Percentiles rank a stretch among this genome's conserved stretches.
These are phyloP conservation scores for Sebastes hubbsi DNA, from an alignment of 2,797 vertebrate genomes.

Conservation along the genomic window DNA sequence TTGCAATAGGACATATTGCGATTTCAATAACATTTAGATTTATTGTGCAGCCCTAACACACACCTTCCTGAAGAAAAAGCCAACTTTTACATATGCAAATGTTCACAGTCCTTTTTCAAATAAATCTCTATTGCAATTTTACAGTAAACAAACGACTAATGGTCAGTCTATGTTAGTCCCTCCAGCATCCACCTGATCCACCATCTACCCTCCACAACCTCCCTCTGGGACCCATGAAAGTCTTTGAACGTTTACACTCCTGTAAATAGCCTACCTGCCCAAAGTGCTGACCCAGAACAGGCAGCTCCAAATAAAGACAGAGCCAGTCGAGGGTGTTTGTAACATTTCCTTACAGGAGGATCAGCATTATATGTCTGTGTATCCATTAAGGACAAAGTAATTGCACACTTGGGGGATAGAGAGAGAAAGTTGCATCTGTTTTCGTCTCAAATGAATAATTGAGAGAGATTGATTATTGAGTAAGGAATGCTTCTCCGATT, in stretches of 20 bases:
- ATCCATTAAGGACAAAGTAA: slow-evolving; percentile 64
- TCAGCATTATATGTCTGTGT: slow-evolving; percentile 37
- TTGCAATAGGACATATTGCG: no score
- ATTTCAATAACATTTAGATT: no score
- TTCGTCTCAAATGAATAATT: slow-evolving; percentile 61
- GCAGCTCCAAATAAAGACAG: slow-evolving; percentile 49
- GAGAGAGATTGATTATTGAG: slow-evolving; percentile 62
- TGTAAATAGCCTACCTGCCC: slow-evolving; percentile 50
- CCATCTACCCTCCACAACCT: not conserved
- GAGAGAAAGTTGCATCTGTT: slow-evolving; percentile 33
- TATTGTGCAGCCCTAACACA: no score
- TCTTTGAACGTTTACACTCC: slow-evolving; percentile 41
- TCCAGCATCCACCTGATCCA: slow-evolving; percentile 9
- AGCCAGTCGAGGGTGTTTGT: slow-evolving; percentile 31
- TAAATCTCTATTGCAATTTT: not conserved
- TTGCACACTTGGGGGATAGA: slow-evolving; percentile 48
- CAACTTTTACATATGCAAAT: not conserved
- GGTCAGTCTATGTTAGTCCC: not conserved
- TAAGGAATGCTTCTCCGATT: slow-evolving; percentile 25
- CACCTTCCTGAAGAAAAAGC: not conserved
- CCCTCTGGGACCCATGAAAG: slow-evolving; percentile 26
- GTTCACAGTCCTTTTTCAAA: not conserved
- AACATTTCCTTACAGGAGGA: slow-evolving; percentile 30
- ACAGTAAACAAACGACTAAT: slow-evolving; percentile 5
- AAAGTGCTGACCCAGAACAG: slow-evolving; percentile 61